A percentile compares a stretch with the other conserved stretches of the same genome.
phyloP scores from a whole-genome alignment of 2,888 invertebrate genomes.

The Lumbricus terrestris region DNA sequence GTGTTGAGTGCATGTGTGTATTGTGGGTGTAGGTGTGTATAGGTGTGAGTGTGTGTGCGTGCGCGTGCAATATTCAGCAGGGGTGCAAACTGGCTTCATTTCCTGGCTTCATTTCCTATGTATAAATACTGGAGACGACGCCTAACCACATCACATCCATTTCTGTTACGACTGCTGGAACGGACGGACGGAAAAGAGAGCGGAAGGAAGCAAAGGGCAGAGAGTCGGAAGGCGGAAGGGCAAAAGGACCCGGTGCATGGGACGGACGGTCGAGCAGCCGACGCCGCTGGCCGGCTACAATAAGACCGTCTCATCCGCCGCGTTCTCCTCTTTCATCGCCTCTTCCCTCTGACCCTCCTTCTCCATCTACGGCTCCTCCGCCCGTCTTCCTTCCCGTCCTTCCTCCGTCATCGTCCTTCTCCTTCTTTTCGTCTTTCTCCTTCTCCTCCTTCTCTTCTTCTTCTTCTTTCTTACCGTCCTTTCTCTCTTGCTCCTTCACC shows the following conservation, averaged over 20 bases:
- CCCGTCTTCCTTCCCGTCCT: neutral
- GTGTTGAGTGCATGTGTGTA: too few species aligned
- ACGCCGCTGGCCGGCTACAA: neutral
- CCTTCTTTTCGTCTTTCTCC: too few species aligned
- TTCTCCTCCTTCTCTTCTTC: too few species aligned
- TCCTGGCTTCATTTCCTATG: neutral
- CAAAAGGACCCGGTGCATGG: neutral
- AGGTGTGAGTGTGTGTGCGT: neutral
- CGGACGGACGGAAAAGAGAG: neutral
- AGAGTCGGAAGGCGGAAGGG: neutral
- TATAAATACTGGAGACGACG: neutral
- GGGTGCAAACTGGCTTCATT: neutral
- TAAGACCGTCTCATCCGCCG: neutral
- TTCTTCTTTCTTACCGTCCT: too few species aligned
- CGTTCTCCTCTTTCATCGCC: too few species aligned
- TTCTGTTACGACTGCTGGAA: neutral
- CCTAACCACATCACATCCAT: slow-evolving; percentile 3
- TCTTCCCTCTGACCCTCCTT: neutral
- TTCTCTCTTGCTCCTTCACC: too few species aligned
- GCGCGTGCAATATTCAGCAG: neutral
- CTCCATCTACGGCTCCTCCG: neutral
- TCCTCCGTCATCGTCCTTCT: too few species aligned
- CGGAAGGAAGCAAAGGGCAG: slow-evolving; percentile 3
- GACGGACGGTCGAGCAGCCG: neutral
- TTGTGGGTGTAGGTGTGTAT: too few species aligned